phyloP scores from a whole-genome alignment of 2,888 invertebrate genomes.

The Agelastica alni region DNA sequence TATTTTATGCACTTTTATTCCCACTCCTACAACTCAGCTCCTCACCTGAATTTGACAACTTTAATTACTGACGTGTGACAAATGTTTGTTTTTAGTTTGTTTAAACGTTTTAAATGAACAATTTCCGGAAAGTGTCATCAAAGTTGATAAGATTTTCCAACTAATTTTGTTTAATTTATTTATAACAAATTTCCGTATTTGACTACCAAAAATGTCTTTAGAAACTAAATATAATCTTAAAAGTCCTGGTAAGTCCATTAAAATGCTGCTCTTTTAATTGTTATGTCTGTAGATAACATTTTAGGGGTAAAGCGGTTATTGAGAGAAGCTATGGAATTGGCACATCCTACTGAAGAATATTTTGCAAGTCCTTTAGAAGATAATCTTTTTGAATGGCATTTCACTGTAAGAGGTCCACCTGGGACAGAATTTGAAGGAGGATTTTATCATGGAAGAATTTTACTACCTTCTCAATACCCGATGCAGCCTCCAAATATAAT shows the following conservation, averaged over 20 bases:
- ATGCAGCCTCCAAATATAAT: constrained; percentile 98
- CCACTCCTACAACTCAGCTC: too few relatives aligned
- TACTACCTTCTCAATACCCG: constrained; percentile 91
- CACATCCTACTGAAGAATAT: constrained; percentile 86
- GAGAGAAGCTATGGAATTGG: constrained; percentile 87
- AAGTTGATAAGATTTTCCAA: constrained; percentile 9
- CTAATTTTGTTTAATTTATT: not conserved
- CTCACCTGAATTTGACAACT: constrained; percentile 23
- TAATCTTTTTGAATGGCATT: constrained; percentile 97
- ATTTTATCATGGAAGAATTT: constrained; percentile 89
- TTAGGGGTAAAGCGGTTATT: constrained; percentile 91
- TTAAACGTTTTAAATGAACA: constrained; percentile 21
- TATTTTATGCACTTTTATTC: not conserved
- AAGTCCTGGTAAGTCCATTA: constrained; percentile 61
- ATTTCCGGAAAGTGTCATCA: constrained; percentile 27
- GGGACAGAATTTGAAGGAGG: constrained; percentile 90
- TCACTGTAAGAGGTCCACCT: constrained; percentile 88
- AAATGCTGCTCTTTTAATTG: too few relatives aligned
- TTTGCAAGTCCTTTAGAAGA: constrained; percentile 90
- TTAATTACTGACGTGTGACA: constrained; percentile 19
- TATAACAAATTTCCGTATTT: constrained; percentile 3
- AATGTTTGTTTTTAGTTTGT: constrained; percentile 34
- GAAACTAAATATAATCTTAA: constrained; percentile 65
- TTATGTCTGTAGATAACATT: too few relatives aligned
- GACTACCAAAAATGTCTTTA: constrained; percentile 54